Evolutionary conservation across 2,797 vertebrate genomes (phyloP), one percentile per base, ranked within the genome.

Genomic region (Darevskia mixta): DNA sequence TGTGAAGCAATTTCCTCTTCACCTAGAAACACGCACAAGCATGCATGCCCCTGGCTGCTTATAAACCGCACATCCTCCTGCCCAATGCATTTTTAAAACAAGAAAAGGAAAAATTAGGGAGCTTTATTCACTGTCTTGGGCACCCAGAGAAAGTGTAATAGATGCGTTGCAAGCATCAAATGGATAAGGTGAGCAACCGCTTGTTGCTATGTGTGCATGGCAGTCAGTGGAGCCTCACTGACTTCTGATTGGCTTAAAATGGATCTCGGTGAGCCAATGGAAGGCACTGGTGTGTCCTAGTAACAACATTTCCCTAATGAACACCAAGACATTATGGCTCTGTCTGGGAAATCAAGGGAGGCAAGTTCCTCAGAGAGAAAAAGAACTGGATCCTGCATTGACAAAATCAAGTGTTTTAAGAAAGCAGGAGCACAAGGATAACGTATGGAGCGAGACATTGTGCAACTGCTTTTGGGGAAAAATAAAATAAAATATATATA

Each of bases 231-330:
- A 90, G 88, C 1, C 91, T 82, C 2, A 67, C 79, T 67, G 86
- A 87, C 9, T 88, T 67, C 18, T 58, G 93, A 94, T 94, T 95
- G 94, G 93, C 86, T 85, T 94, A 89, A 66, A 66, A 67, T 86
- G 61, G 85, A 82, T 76, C 85, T 83, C 88, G 32, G 83, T 86
- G 61, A 58, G 89, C 91, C 94, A 85, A 82, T 86, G 89, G 85
- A 0, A 38, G 85, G 83, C 84, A 86, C 25, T 79, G 83, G 91
- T 85, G 94, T 92, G 92, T 94, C 95, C 93, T 96, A 95, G 95
- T 94, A 95, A 96, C 94, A 93, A 89, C 61, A 91, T 92, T 92
- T 91, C 88, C 89, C 93, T 94, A 92, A 93, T 92, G 94, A 95
- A 93, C 93, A 94, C 92, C 49, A 93, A 95, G 91, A 75, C 94